A percentile compares a stretch with the other conserved stretches of the same genome.
Evolutionary conservation across 2,797 vertebrate species (phyloP).

Genomic region (Champsocephalus esox): DNA sequence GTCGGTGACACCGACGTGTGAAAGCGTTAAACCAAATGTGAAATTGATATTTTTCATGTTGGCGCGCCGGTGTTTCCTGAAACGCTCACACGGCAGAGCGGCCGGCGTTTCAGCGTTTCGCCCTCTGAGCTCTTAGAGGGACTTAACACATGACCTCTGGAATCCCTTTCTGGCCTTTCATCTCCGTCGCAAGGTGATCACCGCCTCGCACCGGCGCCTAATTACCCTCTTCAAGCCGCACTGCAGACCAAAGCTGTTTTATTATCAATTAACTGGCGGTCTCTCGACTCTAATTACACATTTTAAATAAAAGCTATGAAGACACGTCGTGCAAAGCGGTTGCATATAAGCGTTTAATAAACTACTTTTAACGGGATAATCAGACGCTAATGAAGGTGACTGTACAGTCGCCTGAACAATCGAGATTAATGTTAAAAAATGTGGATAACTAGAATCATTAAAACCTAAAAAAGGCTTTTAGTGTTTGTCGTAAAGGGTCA

Average conservation of each 20-base stretch:
- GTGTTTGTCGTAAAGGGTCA: no score
- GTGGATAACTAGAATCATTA: no score
- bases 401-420: no score
- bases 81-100: constrained; percentile 71
- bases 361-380: no score
- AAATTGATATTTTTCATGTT: constrained; percentile 89
- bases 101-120: constrained; percentile 60
- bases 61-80: constrained; percentile 76
- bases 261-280: neutral
- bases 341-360: no score
- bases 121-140: constrained; percentile 79
- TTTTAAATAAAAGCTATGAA: no score
- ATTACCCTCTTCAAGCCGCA: constrained; percentile 68
- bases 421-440: no score
- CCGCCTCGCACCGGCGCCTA: constrained; percentile 69
- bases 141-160: constrained; percentile 81
- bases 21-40: constrained; percentile 87
- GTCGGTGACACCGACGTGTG: constrained; percentile 84
- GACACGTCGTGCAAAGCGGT: no score
- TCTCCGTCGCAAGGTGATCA: constrained; percentile 69
- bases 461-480: no score
- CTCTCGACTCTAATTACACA: no score
- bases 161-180: constrained; percentile 69
- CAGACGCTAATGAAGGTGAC: no score
- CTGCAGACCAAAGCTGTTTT: neutral